A percentile compares a stretch with the other conserved stretches of the same genome.
phyloP scores from a whole-genome alignment of 2,113 vertebrate species.

The Sinocyclocheilus maitianheensis region DNA sequence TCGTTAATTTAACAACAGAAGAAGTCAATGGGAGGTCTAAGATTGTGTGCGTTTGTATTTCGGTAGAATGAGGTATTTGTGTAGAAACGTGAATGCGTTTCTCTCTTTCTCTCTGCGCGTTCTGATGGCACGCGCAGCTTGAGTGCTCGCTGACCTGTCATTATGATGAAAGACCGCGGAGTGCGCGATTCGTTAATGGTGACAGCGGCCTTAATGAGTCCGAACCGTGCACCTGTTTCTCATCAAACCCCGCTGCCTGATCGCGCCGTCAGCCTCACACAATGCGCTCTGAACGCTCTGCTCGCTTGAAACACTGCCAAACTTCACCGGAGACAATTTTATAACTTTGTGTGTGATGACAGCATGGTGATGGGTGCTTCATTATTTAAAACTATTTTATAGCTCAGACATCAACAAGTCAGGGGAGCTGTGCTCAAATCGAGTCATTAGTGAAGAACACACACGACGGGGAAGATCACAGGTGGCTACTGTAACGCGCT shows the following conservation, averaged over 20 bases:
- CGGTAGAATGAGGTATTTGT: background rate
- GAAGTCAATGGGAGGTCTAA: too few species aligned
- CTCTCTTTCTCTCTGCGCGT: background rate
- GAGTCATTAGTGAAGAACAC: conserved; percentile 32
- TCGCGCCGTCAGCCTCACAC: conserved; percentile 22
- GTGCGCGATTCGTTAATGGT: conserved; percentile 48
- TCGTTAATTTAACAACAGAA: background rate
- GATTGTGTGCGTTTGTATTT: background rate
- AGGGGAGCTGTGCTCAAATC: conserved; percentile 8
- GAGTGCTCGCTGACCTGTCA: conserved; percentile 55
- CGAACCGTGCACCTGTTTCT: conserved; percentile 57
- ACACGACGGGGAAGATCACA: conserved; percentile 4
- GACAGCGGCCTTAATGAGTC: conserved; percentile 58
- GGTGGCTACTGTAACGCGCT: background rate
- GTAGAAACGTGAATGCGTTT: conserved; percentile 4
- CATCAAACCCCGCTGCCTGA: conserved; percentile 56
- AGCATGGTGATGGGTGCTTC: conserved; percentile 50
- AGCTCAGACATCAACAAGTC: conserved; percentile 43
- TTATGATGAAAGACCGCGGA: conserved; percentile 51
- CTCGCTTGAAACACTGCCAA: conserved; percentile 33
- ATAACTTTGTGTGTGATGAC: conserved; percentile 54
- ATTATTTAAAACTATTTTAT: conserved; percentile 47
- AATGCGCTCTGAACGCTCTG: conserved; percentile 31
- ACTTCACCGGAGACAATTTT: conserved; percentile 45
- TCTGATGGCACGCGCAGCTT: conserved; percentile 33